Evolutionary conservation across 2,113 vertebrate species (phyloP).

Genomic region (Prinia subflava): DNA sequence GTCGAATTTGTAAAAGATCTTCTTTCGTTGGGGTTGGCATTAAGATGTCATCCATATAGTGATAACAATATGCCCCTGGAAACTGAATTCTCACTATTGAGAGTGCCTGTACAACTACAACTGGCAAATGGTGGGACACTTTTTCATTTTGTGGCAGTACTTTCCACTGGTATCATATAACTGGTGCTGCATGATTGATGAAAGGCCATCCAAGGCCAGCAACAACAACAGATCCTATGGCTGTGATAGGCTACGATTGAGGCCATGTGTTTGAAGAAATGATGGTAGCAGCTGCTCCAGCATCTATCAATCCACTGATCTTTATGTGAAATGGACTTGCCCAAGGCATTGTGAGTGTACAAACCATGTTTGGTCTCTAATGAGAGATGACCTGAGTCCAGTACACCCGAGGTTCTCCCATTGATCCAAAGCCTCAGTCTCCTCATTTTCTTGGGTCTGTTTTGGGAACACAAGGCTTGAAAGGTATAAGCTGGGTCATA

Average conservation of each 20-base stretch:
- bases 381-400: background rate
- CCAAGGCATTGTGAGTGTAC: background rate
- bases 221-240: background rate
- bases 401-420: background rate
- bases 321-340: background rate
- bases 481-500: background rate
- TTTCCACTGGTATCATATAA: accelerated
- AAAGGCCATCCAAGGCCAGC: background rate
- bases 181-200: background rate
- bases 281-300: background rate
- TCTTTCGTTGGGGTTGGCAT: too few species aligned
- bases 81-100: background rate
- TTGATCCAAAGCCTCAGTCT: background rate
- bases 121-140: background rate
- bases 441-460: background rate
- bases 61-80: background rate
- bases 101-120: background rate
- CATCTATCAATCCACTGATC: background rate
- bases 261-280: background rate
- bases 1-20: too few species aligned
- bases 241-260: background rate
- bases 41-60: background rate
- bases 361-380: background rate
- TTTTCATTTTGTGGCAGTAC: background rate
- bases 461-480: background rate